Evolutionary conservation across 2,113 vertebrate genomes (phyloP), one percentile per base, ranked within the genome.

Genomic region (Siniperca knerii): DNA sequence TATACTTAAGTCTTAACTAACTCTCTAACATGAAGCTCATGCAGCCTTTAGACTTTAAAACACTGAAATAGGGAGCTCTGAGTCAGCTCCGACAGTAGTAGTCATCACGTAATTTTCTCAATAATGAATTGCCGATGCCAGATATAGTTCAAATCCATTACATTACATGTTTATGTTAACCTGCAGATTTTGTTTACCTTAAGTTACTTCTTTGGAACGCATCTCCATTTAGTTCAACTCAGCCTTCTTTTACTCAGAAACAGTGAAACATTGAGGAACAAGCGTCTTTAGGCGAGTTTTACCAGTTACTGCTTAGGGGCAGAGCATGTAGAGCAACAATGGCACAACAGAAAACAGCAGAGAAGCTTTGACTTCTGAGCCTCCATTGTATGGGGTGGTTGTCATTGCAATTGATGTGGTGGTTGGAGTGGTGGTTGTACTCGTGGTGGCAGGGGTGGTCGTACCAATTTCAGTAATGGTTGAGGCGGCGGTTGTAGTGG

Each of bases 301-400:
- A 10, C 21, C 1, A 5, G 4, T 1, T 33, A 0, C 50, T 29
- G 4, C 11, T 90, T n/a, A 80, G 7, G 6, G 20, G 13, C 48
- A 57, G 8, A 84, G 10, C 0, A 0, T 8, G 29, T 20, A 71
- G 11, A 90, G 44, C 40, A 88, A 5, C 23, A 91, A 15, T 4
- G 75, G 40, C 9, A 62, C 40, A 3, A 72, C 18, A 71, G 50
- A 55, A 12, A 87, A 29, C 42, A 90, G 21, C 20, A 89, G 57
- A 68, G 84, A 92, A 0, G 48, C 70, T 46, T 12, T 85, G 23
- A 80, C 10, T 8, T 0, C 55, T 18, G 70, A 55, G 60, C 80
- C 52, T 62, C 81, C 67, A 25, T 2, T 81, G 18, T 0, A 0
- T 1, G 7, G 8, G 12, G 54, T 55, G 33, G 46, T 60, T 15